A percentile compares a stretch with the other conserved stretches of the same genome.
Conservation (phyloP, 2,888 invertebrate genomes). For the Athalia circularis region DNA sequence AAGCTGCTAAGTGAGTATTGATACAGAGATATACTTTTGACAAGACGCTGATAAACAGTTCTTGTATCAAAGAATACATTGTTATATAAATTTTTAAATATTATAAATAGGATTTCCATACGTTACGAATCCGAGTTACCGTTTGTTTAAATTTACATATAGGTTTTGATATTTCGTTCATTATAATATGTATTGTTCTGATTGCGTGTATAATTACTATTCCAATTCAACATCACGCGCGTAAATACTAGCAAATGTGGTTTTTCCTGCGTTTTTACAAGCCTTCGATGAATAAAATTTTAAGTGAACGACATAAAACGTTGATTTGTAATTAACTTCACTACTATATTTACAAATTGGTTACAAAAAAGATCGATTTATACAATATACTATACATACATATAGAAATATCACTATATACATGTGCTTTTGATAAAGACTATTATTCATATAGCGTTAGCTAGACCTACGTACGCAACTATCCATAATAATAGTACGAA, state of each 20-base stretch:
- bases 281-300: conserved; percentile 23
- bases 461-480: conserved; percentile 55
- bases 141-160: conserved; percentile 34
- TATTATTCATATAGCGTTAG: conserved; percentile 67
- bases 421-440: conserved; percentile 72
- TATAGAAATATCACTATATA: conserved; percentile 68
- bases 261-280: conserved; percentile 13
- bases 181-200: conserved; percentile 16
- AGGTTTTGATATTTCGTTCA: conserved; percentile 15
- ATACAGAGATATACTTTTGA: conserved; percentile 28
- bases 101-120: conserved; percentile 38
- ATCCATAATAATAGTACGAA: conserved; percentile 44
- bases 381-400: conserved; percentile 61
- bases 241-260: conserved; percentile 8
- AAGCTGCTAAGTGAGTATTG: conserved; percentile 41
- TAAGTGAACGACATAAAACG: conserved; percentile 24
- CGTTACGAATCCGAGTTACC: conserved; percentile 36
- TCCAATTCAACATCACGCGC: conserved; percentile 1
- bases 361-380: conserved; percentile 60
- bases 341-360: conserved; percentile 38
- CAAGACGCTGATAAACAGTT: conserved; percentile 25
- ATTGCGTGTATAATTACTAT: conserved; percentile 2
- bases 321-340: conserved; percentile 36
- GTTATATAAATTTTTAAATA: conserved; percentile 44
- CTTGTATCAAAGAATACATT: conserved; percentile 39